Base-by-base conservation (phyloP, 2,888 invertebrate species). In the Ornithoptera priamus region DNA sequence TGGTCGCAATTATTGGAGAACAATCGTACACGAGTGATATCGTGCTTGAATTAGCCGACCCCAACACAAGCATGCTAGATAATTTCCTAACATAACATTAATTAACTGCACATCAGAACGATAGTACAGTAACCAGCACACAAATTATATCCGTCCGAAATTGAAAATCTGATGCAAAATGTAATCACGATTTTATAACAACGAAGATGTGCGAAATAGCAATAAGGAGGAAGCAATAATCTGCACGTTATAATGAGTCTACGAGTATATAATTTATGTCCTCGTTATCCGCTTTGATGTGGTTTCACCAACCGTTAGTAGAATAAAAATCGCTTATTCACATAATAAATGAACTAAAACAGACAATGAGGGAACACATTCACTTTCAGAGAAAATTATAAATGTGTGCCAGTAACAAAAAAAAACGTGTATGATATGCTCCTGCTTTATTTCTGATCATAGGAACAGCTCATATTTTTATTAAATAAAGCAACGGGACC, bases 1-100 rank as follows among this genome's bases (percentile, higher is more conserved):
- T 77, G 80, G 76, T 83, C 84, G 85, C 85, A 89, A 88, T 84
- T 85, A 84, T 85, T 86, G 80, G 83, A 83, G 85, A 81, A 85
- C 83, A 78, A 78, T 82, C 80, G 86, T 85, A 84, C 78, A 80
- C 78, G 80, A 88, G 86, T 81, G 86, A 80, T 82, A 80, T 78
- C 74, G 68, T 76, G 72, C 72, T 72, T 66, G 70, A 76, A 75
- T 77, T 73, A 73, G 68, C 69, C 71, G 72, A 71, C 72, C 71
- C 70, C 50, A 71, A 65, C 69, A 65, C 56, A 67, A 70, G 72
- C 59, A 65, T 53, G 62, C 61, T 65, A 61, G 57, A 67, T 67
- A 65, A 67, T 67, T 65, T 57, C 64, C 67, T 61, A 67, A 62
- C 64, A 65, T 67, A 58, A 62, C 57, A 71, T 71, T 71, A 71